Conservation (phyloP, 2,888 invertebrate genomes). For the Cyclophora punctaria region DNA sequence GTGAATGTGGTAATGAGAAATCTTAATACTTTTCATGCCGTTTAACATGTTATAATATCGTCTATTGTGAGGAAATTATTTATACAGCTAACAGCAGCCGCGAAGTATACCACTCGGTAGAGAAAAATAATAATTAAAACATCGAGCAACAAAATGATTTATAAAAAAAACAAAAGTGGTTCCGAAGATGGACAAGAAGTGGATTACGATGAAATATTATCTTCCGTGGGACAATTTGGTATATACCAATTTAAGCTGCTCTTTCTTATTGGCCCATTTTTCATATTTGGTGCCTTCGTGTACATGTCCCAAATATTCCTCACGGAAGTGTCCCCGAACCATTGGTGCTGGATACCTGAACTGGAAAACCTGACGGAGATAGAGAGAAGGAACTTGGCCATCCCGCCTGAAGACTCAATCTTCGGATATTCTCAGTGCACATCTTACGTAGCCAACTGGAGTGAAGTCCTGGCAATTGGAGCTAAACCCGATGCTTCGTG, state of each 20-base stretch:
- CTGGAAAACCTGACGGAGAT: conserved; percentile 32
- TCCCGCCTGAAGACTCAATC: conserved; percentile 29
- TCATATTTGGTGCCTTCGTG: conserved; percentile 31
- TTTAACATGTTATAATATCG: no score
- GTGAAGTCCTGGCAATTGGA: conserved; percentile 31
- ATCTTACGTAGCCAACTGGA: conserved; percentile 48
- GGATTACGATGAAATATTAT: conserved; percentile 36
- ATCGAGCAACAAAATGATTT: no score
- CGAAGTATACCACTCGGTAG: no score
- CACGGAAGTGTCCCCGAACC: conserved; percentile 37
- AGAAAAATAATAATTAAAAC: no score
- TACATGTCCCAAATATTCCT: conserved; percentile 39
- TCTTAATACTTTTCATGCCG: no score
- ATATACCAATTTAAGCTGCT: conserved; percentile 34
- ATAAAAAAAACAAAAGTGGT: conserved; percentile 4
- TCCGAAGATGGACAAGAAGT: conserved; percentile 10
- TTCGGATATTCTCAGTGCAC: conserved; percentile 48
- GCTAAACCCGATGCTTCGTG: conserved; percentile 29
- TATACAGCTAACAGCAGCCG: no score
- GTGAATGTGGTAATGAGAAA: no score
- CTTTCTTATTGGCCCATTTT: conserved; percentile 35
- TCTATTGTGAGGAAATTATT: no score
- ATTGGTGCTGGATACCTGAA: conserved; percentile 42
- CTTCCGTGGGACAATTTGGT: conserved; percentile 38
- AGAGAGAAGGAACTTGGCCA: conserved; percentile 33